These are phyloP conservation scores for Drosophila neonasuta DNA, from an alignment of 2,888 invertebrate genomes.

Conservation along the genomic window DNA sequence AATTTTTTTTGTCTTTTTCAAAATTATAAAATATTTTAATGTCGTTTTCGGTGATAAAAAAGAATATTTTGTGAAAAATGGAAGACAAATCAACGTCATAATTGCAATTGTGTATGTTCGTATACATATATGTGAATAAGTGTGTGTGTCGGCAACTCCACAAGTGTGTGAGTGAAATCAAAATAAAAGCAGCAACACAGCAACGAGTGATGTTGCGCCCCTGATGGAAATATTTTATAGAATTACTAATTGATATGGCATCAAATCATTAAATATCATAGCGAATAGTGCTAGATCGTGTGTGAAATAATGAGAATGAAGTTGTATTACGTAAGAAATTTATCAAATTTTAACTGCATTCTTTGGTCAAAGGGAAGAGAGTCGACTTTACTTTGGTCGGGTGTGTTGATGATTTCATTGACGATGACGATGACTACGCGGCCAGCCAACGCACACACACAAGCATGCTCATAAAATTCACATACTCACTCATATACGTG, in stretches of 20 bases:
- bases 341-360: conserved; percentile 54
- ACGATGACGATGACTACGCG: conserved; percentile 62
- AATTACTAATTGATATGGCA: conserved; percentile 62
- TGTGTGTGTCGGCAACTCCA: conserved; percentile 59
- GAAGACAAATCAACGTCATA: conserved; percentile 1
- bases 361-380: conserved; percentile 49
- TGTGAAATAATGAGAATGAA: conserved; percentile 60
- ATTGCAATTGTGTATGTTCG: conserved; percentile 6
- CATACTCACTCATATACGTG: conserved; percentile 12
- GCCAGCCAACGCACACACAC: conserved; percentile 43
- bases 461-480: conserved; percentile 13
- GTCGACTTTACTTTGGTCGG: conserved; percentile 15
- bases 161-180: conserved; percentile 74
- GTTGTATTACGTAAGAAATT: conserved; percentile 76
- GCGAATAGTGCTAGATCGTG: conserved; percentile 62
- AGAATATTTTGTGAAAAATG: conserved; percentile 20
- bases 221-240: conserved; percentile 79
- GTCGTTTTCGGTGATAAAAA: conserved; percentile 13
- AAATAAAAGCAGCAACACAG: conserved; percentile 57
- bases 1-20: conserved; percentile 16
- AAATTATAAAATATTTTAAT: conserved; percentile 19
- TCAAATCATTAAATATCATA: conserved; percentile 36
- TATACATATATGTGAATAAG: conserved; percentile 6
- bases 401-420: conserved; percentile 75
- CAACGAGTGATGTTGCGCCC: conserved; percentile 63